Conservation (phyloP, 2,888 invertebrate species). For the Aelia acuminata region DNA sequence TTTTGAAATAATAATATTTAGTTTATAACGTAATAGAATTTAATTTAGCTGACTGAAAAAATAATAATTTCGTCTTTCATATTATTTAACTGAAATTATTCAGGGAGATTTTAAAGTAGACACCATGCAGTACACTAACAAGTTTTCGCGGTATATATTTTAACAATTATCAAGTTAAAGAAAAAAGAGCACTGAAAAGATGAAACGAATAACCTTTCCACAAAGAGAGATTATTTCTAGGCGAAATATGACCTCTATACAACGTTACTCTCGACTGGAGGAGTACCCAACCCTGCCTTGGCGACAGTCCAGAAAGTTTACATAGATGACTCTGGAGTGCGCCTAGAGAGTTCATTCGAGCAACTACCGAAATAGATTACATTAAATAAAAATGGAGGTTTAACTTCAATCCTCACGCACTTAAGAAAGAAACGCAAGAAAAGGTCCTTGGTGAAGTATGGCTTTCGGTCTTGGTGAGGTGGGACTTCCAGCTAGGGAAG, state of each 20-base stretch:
- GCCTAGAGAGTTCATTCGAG: background rate
- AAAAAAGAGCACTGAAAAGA: no score
- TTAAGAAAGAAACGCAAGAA: background rate
- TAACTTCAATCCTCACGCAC: background rate
- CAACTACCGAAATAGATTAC: slow-evolving; percentile 37
- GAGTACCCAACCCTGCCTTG: background rate
- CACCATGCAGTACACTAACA: no score
- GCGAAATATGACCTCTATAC: background rate
- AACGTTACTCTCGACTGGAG: background rate
- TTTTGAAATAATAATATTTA: no score
- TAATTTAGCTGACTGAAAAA: no score
- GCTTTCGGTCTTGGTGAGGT: background rate
- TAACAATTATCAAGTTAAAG: no score
- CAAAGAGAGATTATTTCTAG: background rate
- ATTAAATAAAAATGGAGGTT: slow-evolving; percentile 9
- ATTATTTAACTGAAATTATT: no score
- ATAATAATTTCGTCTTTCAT: no score
- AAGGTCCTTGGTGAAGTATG: background rate
- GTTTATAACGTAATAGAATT: no score
- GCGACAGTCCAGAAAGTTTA: slow-evolving; percentile 3
- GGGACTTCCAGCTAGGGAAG: background rate
- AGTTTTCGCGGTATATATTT: no score
- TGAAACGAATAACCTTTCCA: background rate
- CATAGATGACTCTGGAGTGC: background rate
- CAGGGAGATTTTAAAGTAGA: no score